Base-by-base conservation (phyloP, 2,888 invertebrate species). In the Leuctra nigra region DNA sequence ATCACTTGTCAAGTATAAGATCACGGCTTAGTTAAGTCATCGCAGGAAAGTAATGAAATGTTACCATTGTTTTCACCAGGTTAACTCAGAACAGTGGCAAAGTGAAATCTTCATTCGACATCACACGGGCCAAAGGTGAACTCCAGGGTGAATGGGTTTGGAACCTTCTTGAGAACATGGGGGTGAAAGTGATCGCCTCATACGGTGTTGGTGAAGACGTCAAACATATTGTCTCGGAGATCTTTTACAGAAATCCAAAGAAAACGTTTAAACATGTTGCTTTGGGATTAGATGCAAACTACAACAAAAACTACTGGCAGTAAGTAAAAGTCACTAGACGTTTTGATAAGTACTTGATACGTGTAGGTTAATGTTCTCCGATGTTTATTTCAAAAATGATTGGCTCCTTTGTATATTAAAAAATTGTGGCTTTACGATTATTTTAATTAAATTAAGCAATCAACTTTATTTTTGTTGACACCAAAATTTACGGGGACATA, bases 211-310 rank as follows among this genome's bases (percentile, higher is more conserved):
- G 62, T 1, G 69, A 72, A 1, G 66, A 68, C 13, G 35, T 20
- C 11, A 76, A 77, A 56, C 69, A 74, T 35, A 68, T 79, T 1
- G 72, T 72, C 25, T 66, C 75, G 18, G 71, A 72, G 33, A 66
- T 74, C 1, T 80, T 75, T 64, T 80, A 78, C 46, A 61, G 72
- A 23, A 84, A 83, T 67, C 79, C 80, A 0, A 71, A 73, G 16
- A 73, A 73, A 59, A 70, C 68, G 11, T 79, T 76, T 59, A 70
- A 74, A 18, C 70, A 74, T 53, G 48, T 83, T 2, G 68, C 74
- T 35, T 61, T 75, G 0, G 81, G 82, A 0, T 77, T 78, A 4
- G 76, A 79, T 56, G 66, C 82, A 2, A 74, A 77, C 61, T 71
- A 83, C 4, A 78, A 83, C 64, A 73, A 69, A 4, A 68, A 72